phyloP scores from a whole-genome alignment of 2,113 vertebrate genomes.

The Scolopax mira region DNA sequence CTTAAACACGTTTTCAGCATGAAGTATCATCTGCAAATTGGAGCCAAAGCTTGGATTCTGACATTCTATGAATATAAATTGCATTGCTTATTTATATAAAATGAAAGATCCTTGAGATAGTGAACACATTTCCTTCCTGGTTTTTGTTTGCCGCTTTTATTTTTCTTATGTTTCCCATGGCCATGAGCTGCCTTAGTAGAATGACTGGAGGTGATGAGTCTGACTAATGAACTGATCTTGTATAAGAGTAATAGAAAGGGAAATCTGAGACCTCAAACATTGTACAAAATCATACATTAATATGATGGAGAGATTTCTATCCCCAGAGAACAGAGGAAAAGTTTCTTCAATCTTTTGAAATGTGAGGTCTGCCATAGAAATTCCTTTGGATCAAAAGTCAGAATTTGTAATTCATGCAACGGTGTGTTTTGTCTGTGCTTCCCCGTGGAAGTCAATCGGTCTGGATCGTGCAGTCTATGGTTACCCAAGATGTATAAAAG shows the following conservation, averaged over 20 bases:
- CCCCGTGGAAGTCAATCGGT: conserved; percentile 32
- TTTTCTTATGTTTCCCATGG: background rate
- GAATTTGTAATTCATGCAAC: background rate
- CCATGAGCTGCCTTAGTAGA: background rate
- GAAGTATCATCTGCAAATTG: background rate
- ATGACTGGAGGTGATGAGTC: background rate
- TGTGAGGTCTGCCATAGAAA: background rate
- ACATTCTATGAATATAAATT: background rate
- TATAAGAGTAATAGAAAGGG: background rate
- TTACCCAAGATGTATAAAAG: background rate
- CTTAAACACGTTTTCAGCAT: background rate
- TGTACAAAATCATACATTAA: background rate
- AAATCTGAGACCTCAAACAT: background rate
- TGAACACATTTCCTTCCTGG: background rate
- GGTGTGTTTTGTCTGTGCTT: background rate
- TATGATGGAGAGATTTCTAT: background rate
- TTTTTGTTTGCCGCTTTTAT: background rate
- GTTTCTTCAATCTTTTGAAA: background rate
- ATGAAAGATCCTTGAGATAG: background rate
- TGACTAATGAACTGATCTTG: background rate
- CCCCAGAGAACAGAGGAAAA: background rate
- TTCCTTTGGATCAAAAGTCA: background rate
- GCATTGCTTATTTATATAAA: background rate
- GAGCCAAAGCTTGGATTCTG: background rate
- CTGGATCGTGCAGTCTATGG: background rate